phyloP scores from a whole-genome alignment of 1,140 invertebrate genomes.

The Cheumatopsyche charites region DNA sequence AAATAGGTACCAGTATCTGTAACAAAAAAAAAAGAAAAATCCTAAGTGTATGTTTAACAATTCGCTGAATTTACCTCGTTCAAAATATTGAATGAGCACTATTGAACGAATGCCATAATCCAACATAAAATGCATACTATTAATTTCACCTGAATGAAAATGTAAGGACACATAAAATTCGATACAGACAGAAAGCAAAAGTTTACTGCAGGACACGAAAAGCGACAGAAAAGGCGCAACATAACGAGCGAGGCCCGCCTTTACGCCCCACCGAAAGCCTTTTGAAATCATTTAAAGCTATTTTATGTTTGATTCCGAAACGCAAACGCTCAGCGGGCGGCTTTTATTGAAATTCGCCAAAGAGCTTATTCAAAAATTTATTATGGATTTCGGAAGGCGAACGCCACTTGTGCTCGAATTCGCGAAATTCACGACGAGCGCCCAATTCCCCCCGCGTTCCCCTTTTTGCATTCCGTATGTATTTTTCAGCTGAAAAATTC shows the following conservation, averaged over 20 bases:
- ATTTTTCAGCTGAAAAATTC: constrained; percentile 12
- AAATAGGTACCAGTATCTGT: too few relatives aligned
- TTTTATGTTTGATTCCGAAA: constrained; percentile 47
- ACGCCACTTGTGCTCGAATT: not conserved
- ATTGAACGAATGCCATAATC: too few relatives aligned
- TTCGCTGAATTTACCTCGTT: too few relatives aligned
- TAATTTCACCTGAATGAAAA: too few relatives aligned
- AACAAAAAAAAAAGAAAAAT: too few relatives aligned
- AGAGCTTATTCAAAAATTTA: constrained; percentile 46
- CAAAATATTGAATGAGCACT: too few relatives aligned
- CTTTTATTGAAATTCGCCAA: constrained; percentile 47
- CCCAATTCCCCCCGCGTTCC: constrained; percentile 3
- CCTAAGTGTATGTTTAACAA: too few relatives aligned
- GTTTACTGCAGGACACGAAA: constrained; percentile 17
- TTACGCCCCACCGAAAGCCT: constrained; percentile 28
- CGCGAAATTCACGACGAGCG: not conserved
- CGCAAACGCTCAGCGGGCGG: constrained; percentile 43
- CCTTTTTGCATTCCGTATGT: too few relatives aligned
- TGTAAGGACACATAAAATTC: not conserved
- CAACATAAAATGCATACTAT: too few relatives aligned
- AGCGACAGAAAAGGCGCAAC: constrained; percentile 4
- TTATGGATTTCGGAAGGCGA: constrained; percentile 46
- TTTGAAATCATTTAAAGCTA: constrained; percentile 49
- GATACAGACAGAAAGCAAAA: not conserved
- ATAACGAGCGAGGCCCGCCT: constrained; percentile 17